Percentiles rank a stretch among this genome's conserved stretches.
Conservation (phyloP, 2,113 vertebrate genomes). For the Coptodon rendalli region DNA sequence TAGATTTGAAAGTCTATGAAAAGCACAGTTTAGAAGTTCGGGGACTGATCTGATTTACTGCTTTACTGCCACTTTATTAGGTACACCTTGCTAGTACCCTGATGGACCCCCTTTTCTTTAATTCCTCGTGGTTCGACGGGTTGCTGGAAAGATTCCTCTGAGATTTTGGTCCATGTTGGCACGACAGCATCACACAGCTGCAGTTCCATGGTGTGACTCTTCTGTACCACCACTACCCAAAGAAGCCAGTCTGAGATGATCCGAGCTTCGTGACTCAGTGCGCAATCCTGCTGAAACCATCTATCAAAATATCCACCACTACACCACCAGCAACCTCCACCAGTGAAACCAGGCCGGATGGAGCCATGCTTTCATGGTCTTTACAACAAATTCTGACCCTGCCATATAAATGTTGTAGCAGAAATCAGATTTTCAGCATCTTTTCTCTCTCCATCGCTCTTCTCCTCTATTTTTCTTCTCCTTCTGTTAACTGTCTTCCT, state of each 20-base stretch:
- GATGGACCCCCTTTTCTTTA: neutral
- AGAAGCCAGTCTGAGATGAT: neutral
- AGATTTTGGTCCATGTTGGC: neutral
- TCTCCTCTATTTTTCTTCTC: neutral
- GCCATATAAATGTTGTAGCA: neutral
- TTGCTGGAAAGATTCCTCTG: neutral
- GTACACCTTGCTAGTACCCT: neutral
- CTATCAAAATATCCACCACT: neutral
- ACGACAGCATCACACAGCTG: neutral
- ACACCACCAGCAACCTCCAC: neutral
- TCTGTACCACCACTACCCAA: neutral
- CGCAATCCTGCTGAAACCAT: neutral
- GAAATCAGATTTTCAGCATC: neutral
- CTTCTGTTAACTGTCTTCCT: neutral
- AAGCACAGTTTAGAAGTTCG: neutral
- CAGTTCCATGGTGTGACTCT: neutral
- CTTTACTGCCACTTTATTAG: neutral
- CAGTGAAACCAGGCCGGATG: neutral
- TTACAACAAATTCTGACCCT: neutral
- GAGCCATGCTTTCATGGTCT: neutral
- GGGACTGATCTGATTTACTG: neutral
- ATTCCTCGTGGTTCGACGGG: fast-evolving
- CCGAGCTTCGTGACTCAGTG: neutral
- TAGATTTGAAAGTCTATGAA: neutral
- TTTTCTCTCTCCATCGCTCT: neutral